A percentile compares a stretch with the other conserved stretches of the same genome.
phyloP scores from a whole-genome alignment of 2,888 invertebrate genomes.

The Synergus laeviventris region DNA sequence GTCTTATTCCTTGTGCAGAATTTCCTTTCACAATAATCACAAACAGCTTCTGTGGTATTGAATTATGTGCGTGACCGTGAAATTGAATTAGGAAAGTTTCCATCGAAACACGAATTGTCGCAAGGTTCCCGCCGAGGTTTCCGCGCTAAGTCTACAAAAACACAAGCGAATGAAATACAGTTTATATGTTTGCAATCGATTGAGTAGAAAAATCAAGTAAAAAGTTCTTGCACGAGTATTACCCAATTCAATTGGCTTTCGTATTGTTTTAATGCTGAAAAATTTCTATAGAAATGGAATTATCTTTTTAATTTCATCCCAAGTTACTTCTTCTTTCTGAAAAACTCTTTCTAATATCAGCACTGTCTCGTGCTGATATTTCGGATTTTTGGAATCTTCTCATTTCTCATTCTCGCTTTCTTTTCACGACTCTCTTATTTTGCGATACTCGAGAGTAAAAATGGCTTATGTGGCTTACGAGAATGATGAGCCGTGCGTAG shows the following conservation, averaged over 20 bases:
- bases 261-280: too few species aligned
- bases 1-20: background rate
- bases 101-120: background rate
- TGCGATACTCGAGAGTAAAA: too few species aligned
- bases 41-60: background rate
- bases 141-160: background rate
- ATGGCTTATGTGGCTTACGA: background rate
- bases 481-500: background rate
- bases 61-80: background rate
- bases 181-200: background rate
- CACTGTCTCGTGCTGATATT: background rate
- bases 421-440: background rate
- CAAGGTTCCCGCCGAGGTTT: background rate
- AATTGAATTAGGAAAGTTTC: background rate
- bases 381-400: background rate
- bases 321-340: too few species aligned
- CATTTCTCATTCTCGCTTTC: background rate
- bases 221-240: background rate
- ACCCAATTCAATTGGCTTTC: background rate
- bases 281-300: background rate
- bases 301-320: background rate
- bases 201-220: background rate
- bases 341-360: background rate
- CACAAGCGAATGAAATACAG: conserved; percentile 2
- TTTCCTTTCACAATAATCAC: background rate